A percentile compares a stretch with the other conserved stretches of the same genome.
Evolutionary conservation across 2,113 vertebrate species (phyloP).

Genomic region (Brachyhypopomus gauderio): DNA sequence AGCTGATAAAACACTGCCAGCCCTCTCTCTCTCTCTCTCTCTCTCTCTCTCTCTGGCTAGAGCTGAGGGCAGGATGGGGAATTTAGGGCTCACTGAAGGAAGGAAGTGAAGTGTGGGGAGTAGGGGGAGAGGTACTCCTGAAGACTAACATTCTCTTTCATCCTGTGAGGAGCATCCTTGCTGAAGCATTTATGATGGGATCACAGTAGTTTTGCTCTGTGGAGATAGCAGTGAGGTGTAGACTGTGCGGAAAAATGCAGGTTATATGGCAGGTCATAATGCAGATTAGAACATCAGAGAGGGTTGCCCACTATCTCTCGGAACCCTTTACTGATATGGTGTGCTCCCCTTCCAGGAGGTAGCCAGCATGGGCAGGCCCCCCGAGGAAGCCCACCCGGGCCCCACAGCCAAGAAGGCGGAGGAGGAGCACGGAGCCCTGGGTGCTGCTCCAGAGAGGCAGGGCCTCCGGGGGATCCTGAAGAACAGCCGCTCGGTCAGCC

Average conservation of each 20-base stretch:
- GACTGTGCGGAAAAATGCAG: not conserved
- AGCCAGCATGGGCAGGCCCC: no score
- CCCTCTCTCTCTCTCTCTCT: conserved; percentile 14
- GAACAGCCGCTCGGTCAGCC: conserved; percentile 73
- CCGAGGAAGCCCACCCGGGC: not conserved
- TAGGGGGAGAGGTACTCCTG: not conserved
- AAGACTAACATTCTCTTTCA: conserved; percentile 11
- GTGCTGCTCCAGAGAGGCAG: conserved; percentile 63
- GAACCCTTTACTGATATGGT: no score
- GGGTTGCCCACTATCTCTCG: no score
- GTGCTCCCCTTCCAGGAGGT: no score
- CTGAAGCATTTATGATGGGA: conserved; percentile 14
- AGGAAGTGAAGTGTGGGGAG: conserved; percentile 12
- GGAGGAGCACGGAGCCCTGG: conserved; percentile 35
- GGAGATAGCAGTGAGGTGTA: not conserved
- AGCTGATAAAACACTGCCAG: conserved; percentile 34
- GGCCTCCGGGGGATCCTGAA: conserved; percentile 77
- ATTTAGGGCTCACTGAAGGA: conserved; percentile 16
- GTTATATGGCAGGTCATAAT: not conserved
- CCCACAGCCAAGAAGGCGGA: not conserved
- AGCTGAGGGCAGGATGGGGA: conserved; percentile 23
- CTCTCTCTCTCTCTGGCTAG: conserved; percentile 28
- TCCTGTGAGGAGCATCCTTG: not conserved
- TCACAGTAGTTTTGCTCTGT: conserved; percentile 8
- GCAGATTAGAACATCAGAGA: no score